Conservation (phyloP, 2,797 vertebrate genomes). For the Acanthurus lineatus region DNA sequence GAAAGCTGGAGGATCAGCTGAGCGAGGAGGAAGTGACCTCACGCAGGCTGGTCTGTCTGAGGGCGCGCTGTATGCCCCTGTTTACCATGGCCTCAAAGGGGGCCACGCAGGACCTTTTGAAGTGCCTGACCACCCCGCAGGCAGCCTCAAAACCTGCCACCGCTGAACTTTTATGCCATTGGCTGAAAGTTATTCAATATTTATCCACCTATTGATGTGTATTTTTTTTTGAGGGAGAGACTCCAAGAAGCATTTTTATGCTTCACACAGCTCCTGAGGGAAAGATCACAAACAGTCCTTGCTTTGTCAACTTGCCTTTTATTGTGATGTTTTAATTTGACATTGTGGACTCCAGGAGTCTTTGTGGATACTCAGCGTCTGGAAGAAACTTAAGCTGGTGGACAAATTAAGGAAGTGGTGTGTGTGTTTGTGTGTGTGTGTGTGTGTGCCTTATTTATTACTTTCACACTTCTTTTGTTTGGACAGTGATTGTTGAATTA, state of each 20-base stretch:
- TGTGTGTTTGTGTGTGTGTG: not conserved
- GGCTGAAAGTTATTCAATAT: slow-evolving; percentile 84
- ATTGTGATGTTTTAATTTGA: slow-evolving; percentile 62
- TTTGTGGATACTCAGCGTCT: slow-evolving; percentile 14
- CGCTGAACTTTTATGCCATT: slow-evolving; percentile 83
- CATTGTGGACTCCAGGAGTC: slow-evolving; percentile 10
- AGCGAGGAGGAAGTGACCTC: slow-evolving; percentile 78
- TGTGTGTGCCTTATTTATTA: slow-evolving; percentile 17
- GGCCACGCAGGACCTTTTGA: slow-evolving; percentile 75
- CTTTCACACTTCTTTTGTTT: slow-evolving; percentile 42
- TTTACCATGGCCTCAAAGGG: slow-evolving; percentile 78
- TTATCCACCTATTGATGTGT: slow-evolving; percentile 82
- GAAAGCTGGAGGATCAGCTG: slow-evolving; percentile 40
- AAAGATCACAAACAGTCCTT: slow-evolving; percentile 52
- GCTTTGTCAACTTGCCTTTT: slow-evolving; percentile 59
- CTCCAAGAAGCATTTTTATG: slow-evolving; percentile 63
- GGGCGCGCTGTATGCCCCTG: slow-evolving; percentile 64
- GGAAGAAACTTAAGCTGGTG: slow-evolving; percentile 27
- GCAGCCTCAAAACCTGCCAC: slow-evolving; percentile 79
- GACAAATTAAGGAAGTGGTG: slow-evolving; percentile 49
- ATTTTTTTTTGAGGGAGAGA: slow-evolving; percentile 71
- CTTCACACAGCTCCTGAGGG: slow-evolving; percentile 61
- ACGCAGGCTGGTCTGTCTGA: slow-evolving; percentile 67
- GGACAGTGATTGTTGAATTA: slow-evolving; percentile 22
- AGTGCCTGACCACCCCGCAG: slow-evolving; percentile 78